Evolutionary conservation across 1,140 invertebrate genomes (phyloP).

Genomic region (Brachionus paranguensis): DNA sequence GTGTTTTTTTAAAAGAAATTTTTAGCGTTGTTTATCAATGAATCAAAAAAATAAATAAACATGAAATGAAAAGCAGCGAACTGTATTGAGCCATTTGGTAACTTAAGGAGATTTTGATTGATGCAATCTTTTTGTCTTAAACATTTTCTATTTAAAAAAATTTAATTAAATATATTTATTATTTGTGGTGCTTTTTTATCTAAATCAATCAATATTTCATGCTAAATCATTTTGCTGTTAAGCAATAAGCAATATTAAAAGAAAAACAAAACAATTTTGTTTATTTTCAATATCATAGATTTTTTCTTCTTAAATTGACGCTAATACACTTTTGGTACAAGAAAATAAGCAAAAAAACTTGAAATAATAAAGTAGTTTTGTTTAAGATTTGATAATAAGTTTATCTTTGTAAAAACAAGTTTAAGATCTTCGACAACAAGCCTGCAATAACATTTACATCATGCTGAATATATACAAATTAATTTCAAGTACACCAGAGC

Average conservation of each 20-base stretch:
- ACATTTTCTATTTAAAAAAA: background rate
- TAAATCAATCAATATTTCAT: conserved; percentile 8
- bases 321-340: background rate
- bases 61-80: background rate
- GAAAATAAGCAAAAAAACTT: conserved; percentile 7
- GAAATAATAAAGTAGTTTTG: background rate
- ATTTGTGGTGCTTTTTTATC: background rate
- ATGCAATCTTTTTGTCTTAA: background rate
- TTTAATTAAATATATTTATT: background rate
- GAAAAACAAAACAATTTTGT: conserved; percentile 10
- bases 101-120: background rate
- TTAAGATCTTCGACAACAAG: background rate
- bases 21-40: background rate
- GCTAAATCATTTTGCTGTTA: conserved; percentile 17
- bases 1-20: background rate
- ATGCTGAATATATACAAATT: conserved; percentile 10
- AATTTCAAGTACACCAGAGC: background rate
- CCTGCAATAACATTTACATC: background rate
- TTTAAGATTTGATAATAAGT: background rate
- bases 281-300: conserved; percentile 2
- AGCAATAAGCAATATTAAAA: conserved; percentile 22
- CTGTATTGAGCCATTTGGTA: background rate
- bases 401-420: conserved; percentile 2
- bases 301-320: conserved; percentile 21
- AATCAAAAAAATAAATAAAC: background rate